Evolutionary conservation across 2,797 vertebrate genomes (phyloP).

Genomic region (Poecilia velifera): DNA sequence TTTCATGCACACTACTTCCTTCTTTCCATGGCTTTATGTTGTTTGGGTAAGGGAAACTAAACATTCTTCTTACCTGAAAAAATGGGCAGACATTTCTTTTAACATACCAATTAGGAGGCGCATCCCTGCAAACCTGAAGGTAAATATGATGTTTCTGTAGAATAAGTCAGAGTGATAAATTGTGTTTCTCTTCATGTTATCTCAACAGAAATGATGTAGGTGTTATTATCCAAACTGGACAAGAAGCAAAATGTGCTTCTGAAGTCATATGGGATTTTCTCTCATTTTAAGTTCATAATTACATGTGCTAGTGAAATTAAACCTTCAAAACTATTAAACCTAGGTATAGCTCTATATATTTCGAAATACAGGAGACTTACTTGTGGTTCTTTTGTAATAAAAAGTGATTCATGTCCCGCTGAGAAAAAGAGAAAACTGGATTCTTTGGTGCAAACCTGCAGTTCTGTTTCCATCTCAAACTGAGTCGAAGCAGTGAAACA

Average conservation of each 20-base stretch:
- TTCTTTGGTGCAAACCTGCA: background rate
- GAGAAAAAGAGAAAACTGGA: conserved; percentile 16
- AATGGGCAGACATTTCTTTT: conserved; percentile 37
- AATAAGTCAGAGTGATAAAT: conserved; percentile 1
- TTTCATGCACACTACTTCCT: conserved; percentile 1
- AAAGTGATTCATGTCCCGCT: conserved; percentile 2
- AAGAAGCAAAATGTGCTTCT: background rate
- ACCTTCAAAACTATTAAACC: conserved; percentile 6
- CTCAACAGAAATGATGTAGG: background rate
- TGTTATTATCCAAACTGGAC: background rate
- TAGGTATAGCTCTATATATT: background rate
- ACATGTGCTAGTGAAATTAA: background rate
- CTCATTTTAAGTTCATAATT: conserved; percentile 1
- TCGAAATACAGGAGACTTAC: background rate
- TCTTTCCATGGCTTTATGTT: conserved; percentile 2
- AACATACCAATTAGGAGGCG: conserved; percentile 37
- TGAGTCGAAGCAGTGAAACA: conserved; percentile 17
- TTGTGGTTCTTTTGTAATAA: background rate
- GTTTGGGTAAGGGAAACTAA: conserved; percentile 7
- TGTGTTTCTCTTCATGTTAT: background rate
- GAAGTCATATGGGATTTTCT: background rate
- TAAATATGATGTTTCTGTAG: background rate
- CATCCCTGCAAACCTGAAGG: conserved; percentile 5
- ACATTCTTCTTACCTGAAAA: conserved; percentile 30
- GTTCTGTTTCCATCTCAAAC: conserved; percentile 11